Conservation (phyloP, 1,140 invertebrate genomes). For the Lordiphosa stackelbergi region DNA sequence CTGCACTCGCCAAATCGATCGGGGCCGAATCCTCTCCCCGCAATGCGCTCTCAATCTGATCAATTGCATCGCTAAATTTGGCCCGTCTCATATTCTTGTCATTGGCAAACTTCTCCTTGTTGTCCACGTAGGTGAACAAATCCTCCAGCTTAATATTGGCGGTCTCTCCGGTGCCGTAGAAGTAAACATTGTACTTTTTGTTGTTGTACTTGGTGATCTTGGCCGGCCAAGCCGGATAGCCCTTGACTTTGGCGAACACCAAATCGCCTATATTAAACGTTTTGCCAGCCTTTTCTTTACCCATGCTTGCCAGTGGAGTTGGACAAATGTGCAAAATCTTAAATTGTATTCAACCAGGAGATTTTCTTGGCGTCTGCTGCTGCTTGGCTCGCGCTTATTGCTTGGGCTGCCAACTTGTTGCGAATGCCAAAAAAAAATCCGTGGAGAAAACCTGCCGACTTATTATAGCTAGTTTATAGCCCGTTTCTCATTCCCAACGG, state of each 20-base stretch:
- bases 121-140: slow-evolving; percentile 59
- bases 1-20: slow-evolving; percentile 58
- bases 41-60: slow-evolving; percentile 73
- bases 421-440: too few relatives aligned
- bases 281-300: slow-evolving; percentile 81
- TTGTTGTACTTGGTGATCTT: slow-evolving; percentile 87
- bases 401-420: too few relatives aligned
- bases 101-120: slow-evolving; percentile 72
- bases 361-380: slow-evolving; percentile 37
- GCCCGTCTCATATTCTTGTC: slow-evolving; percentile 70
- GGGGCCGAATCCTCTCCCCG: slow-evolving; percentile 73
- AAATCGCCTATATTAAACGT: slow-evolving; percentile 90
- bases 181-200: slow-evolving; percentile 92
- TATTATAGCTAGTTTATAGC: too few relatives aligned
- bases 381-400: too few relatives aligned
- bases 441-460: too few relatives aligned
- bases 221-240: slow-evolving; percentile 97
- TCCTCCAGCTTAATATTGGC: slow-evolving; percentile 75
- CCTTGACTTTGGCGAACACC: slow-evolving; percentile 97
- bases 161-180: slow-evolving; percentile 96
- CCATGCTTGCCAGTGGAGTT: slow-evolving; percentile 77
- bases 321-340: slow-evolving; percentile 5
- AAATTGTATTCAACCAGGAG: slow-evolving; percentile 24
- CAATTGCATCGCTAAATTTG: slow-evolving; percentile 73
- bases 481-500: too few relatives aligned